phyloP scores from a whole-genome alignment of 2,888 invertebrate genomes.

The Sepioteuthis lessoniana region DNA sequence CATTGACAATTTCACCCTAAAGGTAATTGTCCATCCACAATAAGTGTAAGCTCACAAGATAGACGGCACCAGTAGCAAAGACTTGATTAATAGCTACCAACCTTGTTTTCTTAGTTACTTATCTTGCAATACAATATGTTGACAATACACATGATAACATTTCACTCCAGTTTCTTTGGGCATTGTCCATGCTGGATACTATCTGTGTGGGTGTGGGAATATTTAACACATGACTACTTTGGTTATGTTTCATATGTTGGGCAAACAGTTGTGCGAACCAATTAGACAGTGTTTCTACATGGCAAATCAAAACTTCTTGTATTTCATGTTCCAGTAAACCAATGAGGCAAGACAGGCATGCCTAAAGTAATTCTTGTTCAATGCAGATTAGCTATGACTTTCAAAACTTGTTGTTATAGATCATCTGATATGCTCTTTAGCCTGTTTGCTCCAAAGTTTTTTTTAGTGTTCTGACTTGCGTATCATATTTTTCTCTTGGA shows the following conservation, averaged over 20 bases:
- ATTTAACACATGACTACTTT: neutral
- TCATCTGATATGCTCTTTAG: no score
- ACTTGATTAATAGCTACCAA: neutral
- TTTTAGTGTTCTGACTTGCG: no score
- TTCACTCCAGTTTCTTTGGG: neutral
- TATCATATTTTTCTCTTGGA: no score
- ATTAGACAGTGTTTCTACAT: neutral
- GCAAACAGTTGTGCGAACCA: neutral
- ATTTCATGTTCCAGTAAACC: neutral
- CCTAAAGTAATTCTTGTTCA: no score
- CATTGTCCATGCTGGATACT: neutral
- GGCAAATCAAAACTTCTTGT: neutral
- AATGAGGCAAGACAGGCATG: no score
- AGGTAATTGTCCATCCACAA: conserved; percentile 33
- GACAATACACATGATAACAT: neutral
- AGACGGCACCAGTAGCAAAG: neutral
- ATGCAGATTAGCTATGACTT: no score
- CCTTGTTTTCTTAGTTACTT: neutral
- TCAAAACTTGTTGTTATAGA: no score
- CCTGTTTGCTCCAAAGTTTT: no score
- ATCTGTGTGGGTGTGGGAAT: neutral
- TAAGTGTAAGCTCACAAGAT: neutral
- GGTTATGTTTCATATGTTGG: neutral
- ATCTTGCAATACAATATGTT: neutral
- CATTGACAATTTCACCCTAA: neutral